Evolutionary conservation across 2,797 vertebrate species (phyloP).

Genomic region (Neostethus bicornis): DNA sequence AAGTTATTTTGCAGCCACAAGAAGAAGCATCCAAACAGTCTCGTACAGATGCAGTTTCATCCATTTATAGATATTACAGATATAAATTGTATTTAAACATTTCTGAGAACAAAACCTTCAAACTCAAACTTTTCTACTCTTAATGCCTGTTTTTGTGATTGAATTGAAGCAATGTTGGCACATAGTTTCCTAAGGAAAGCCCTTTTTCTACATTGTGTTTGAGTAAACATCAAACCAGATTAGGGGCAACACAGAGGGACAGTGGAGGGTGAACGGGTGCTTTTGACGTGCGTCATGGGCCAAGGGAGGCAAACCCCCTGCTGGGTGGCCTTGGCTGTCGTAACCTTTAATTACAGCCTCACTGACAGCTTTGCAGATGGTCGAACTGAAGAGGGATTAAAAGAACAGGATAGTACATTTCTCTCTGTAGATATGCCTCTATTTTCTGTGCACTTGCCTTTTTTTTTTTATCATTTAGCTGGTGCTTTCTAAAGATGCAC

Average conservation of each 20-base stretch:
- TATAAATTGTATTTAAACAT: too few relatives aligned
- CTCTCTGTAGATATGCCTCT: constrained; percentile 3
- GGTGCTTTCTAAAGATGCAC: background rate
- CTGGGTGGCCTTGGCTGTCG: constrained; percentile 68
- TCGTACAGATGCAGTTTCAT: too few relatives aligned
- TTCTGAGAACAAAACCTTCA: background rate
- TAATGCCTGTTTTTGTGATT: constrained; percentile 14
- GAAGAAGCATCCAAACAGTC: too few relatives aligned
- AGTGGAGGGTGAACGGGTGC: constrained; percentile 54
- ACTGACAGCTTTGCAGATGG: constrained; percentile 75
- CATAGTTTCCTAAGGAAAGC: constrained; percentile 62
- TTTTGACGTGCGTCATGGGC: constrained; percentile 52
- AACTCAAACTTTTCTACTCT: background rate
- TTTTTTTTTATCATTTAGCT: background rate
- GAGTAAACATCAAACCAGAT: constrained; percentile 59
- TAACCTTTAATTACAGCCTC: constrained; percentile 76
- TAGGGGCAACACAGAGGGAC: constrained; percentile 56
- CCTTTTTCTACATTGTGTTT: constrained; percentile 50
- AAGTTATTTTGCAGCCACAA: too few relatives aligned
- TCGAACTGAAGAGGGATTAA: constrained; percentile 51
- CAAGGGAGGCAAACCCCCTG: constrained; percentile 62
- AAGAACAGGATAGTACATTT: constrained; percentile 32
- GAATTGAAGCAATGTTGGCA: constrained; percentile 53
- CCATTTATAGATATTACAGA: too few relatives aligned
- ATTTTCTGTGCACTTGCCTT: background rate